These are phyloP conservation scores for Girardinichthys multiradiatus DNA, from an alignment of 2,113 vertebrate species.

Conservation along the genomic window DNA sequence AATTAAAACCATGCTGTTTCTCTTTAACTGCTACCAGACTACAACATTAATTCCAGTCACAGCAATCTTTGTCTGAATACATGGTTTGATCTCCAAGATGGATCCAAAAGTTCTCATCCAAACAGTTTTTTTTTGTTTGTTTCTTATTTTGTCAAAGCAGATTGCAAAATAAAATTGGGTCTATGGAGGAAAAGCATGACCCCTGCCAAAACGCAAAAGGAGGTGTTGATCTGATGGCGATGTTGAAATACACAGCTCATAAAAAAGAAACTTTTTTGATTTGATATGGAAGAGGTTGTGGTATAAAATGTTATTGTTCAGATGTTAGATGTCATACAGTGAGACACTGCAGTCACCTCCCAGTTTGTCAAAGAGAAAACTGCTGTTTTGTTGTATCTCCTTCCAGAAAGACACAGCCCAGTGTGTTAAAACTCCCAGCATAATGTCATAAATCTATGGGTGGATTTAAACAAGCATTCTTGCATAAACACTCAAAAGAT, in stretches of 20 bases:
- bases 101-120: constrained; percentile 1
- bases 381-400: constrained; percentile 26
- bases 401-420: constrained; percentile 34
- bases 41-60: not conserved
- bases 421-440: constrained; percentile 29
- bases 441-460: constrained; percentile 36
- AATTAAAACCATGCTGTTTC: not conserved
- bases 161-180: constrained; percentile 5
- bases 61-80: not conserved
- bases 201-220: constrained; percentile 1
- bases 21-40: not conserved
- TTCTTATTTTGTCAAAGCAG: constrained; percentile 14
- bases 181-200: not conserved
- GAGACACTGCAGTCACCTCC: constrained; percentile 7
- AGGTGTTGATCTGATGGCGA: constrained; percentile 20
- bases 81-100: constrained; percentile 5
- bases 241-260: constrained; percentile 17
- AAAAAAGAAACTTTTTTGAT: not conserved
- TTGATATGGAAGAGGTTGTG: not conserved
- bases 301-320: constrained; percentile 12
- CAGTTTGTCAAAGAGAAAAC: constrained; percentile 24
- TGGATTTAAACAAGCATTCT: constrained; percentile 28
- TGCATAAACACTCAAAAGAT: constrained; percentile 43
- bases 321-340: constrained; percentile 13
- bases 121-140: not conserved